Evolutionary conservation across 2,888 invertebrate species (phyloP), one percentile per base, ranked within the genome.

Genomic region (Bhutanitis thaidina): DNA sequence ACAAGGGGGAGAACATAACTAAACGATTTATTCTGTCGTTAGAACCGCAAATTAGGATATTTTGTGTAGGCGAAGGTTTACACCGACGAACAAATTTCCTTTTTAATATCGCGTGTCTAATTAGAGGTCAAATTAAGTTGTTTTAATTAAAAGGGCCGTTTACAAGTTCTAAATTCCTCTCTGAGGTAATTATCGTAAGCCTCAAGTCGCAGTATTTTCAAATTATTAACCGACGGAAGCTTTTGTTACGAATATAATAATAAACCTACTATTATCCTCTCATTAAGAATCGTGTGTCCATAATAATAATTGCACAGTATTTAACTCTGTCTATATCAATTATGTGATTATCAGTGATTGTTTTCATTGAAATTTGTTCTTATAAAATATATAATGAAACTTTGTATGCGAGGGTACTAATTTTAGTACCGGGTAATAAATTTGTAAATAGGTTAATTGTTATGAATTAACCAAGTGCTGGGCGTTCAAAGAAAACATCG

Each of bases 31-130:
- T 34, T 34, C 12, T 10, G 12, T 7, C 7, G 12, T 34, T 36
- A 36, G 1, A 8, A 7, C 4, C 34, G 12, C 34, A 41, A 43
- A 49, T 43, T 49, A 43, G 30, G 43, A 20, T 36, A 49, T 49
- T 48, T 15, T 13, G 37, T 49, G 37, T 37, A 27, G 37, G 30
- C 49, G 43, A 16, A 35, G 32, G 13, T 36, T 43, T 43, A 43
- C 49, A 20, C 16, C 41, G 47, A 15, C 12, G 13, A 12, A 25
- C 20, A 10, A 32, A 43, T 35, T 37, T 37, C 30, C 30, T 25
- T 8, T 38, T 34, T 35, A 15, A 43, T 25, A 44, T 32, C 38
- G 49, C 49, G 49, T 50, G 44, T 38, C 49, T 41, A 49, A 49
- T 43, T 49, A 14, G 49, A 27, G 37, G 35, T 49, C 43, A 49